Evolutionary conservation across 2,113 vertebrate species (phyloP).

Genomic region (Martes martes): DNA sequence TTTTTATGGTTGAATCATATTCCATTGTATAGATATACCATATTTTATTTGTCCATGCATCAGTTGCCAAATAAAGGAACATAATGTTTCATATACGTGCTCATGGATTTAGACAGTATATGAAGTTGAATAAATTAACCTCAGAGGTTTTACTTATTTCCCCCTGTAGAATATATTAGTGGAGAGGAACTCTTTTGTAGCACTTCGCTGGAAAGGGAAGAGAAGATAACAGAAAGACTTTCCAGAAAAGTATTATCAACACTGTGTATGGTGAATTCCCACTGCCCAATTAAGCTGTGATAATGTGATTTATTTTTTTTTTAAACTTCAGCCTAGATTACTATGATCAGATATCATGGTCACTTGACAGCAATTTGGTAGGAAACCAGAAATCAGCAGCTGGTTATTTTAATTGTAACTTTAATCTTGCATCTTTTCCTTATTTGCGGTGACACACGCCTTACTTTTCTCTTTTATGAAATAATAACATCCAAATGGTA

Average conservation of each 20-base stretch:
- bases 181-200: not conserved
- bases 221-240: not conserved
- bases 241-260: not conserved
- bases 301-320: not conserved
- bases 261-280: not conserved
- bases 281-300: not conserved
- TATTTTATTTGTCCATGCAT: not conserved
- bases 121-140: not conserved
- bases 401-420: conserved; percentile 40
- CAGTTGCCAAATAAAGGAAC: not conserved
- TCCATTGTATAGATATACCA: not conserved
- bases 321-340: not conserved
- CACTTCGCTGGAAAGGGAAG: not conserved
- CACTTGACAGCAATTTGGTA: conserved; percentile 1
- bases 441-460: conserved; percentile 32
- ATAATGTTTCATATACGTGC: not conserved
- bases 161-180: not conserved
- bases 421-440: conserved; percentile 31
- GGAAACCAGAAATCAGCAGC: conserved; percentile 30
- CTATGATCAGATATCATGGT: not conserved
- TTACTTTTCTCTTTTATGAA: conserved; percentile 44
- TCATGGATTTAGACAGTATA: not conserved
- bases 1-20: not conserved
- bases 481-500: not conserved
- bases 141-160: not conserved